Conservation (phyloP, 2,797 vertebrate species). For the Hyperoplus lanceolatus region DNA sequence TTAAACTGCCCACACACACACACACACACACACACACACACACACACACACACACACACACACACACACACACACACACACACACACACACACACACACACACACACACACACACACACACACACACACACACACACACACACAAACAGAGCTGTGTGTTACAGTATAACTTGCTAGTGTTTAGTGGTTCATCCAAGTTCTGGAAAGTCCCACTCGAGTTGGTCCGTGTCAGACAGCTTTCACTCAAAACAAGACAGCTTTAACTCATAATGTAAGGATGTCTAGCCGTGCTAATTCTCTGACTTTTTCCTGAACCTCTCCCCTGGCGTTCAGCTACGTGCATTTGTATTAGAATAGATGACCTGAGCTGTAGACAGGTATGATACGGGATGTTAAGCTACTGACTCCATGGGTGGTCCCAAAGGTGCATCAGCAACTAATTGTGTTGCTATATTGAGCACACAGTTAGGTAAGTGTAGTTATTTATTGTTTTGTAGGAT, state of each 20-base stretch:
- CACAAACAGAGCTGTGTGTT: background rate
- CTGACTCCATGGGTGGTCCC: conserved; percentile 47
- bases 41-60: background rate
- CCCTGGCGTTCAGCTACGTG: conserved; percentile 46
- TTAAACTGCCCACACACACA: background rate
- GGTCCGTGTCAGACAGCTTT: conserved; percentile 2
- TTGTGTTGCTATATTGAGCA: conserved; percentile 22
- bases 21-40: background rate
- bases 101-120: background rate
- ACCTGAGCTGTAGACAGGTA: conserved; percentile 55
- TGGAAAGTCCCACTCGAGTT: conserved; percentile 25
- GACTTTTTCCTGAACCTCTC: conserved; percentile 63
- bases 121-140: no score
- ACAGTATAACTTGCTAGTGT: conserved; percentile 5
- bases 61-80: background rate
- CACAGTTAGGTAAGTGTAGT: conserved; percentile 36
- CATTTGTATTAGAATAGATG: conserved; percentile 64
- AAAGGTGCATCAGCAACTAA: conserved; percentile 47
- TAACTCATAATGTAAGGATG: background rate
- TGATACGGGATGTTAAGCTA: conserved; percentile 60
- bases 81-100: background rate
- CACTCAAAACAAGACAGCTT: conserved; percentile 30
- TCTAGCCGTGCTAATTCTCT: conserved; percentile 63
- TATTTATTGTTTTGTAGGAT: conserved; percentile 14
- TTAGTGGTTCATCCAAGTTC: conserved; percentile 8